Percentiles rank a stretch among this genome's conserved stretches.
Evolutionary conservation across 2,113 vertebrate genomes (phyloP).

Genomic region (Lepus europaeus): DNA sequence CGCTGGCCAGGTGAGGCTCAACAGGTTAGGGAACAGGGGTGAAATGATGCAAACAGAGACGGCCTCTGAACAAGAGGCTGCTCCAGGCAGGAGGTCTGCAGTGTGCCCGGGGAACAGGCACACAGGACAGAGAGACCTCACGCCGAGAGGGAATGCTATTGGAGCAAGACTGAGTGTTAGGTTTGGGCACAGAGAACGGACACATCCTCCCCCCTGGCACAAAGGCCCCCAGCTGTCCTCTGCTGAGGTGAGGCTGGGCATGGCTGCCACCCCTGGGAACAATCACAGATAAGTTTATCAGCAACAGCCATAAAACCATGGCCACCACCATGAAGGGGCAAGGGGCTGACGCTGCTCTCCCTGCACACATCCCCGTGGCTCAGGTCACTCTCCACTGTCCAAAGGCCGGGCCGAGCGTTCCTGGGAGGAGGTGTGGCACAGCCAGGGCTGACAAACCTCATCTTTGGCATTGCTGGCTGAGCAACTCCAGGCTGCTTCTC

Average conservation of each 20-base stretch:
- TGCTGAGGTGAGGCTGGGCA: background rate
- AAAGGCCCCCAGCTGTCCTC: background rate
- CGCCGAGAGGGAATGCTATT: accelerated
- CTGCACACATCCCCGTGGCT: too few species aligned
- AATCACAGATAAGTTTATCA: background rate
- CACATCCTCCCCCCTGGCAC: background rate
- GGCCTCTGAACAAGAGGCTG: background rate
- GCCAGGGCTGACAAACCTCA: background rate
- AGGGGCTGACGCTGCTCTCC: accelerated
- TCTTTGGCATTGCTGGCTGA: background rate
- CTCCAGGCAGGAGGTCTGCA: background rate
- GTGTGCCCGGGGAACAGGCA: background rate
- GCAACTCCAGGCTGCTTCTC: background rate
- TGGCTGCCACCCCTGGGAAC: background rate
- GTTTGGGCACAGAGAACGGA: background rate
- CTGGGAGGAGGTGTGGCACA: background rate
- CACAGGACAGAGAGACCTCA: background rate
- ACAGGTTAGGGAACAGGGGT: too few species aligned
- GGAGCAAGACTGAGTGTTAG: background rate
- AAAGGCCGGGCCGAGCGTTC: too few species aligned
- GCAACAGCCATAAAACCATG: background rate
- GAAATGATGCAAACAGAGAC: background rate
- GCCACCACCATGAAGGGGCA: accelerated
- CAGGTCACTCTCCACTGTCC: background rate
- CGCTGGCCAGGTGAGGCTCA: background rate